phyloP scores from a whole-genome alignment of 2,888 invertebrate species.

The Panopea generosa region DNA sequence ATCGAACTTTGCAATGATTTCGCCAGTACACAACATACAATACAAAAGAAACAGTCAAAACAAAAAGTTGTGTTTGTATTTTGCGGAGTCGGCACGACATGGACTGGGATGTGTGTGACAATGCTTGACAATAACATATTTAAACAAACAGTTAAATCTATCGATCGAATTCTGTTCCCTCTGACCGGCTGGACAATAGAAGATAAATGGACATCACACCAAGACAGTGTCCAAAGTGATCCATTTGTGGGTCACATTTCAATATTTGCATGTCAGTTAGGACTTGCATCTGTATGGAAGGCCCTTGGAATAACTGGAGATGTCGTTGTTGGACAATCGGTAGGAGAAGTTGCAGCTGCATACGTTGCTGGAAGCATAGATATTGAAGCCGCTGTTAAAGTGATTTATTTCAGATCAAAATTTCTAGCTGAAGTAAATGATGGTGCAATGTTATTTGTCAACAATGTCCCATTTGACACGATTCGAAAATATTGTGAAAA shows the following conservation, averaged over 20 bases:
- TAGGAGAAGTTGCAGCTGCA: slow-evolving; percentile 75
- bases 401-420: slow-evolving; percentile 68
- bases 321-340: slow-evolving; percentile 72
- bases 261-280: slow-evolving; percentile 71
- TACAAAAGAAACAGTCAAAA: not conserved
- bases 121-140: slow-evolving; percentile 49
- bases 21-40: not conserved
- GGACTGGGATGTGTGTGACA: slow-evolving; percentile 67
- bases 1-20: not conserved
- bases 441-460: slow-evolving; percentile 68
- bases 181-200: slow-evolving; percentile 40
- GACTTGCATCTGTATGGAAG: slow-evolving; percentile 57
- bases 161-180: slow-evolving; percentile 38
- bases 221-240: slow-evolving; percentile 43
- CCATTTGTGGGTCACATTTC: slow-evolving; percentile 69
- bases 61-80: slow-evolving; percentile 66
- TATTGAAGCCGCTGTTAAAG: slow-evolving; percentile 64
- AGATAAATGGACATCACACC: slow-evolving; percentile 12
- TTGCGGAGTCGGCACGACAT: slow-evolving; percentile 69
- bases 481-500: slow-evolving; percentile 41
- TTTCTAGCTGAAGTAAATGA: slow-evolving; percentile 56
- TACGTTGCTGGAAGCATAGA: slow-evolving; percentile 59
- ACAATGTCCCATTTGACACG: slow-evolving; percentile 46
- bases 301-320: slow-evolving; percentile 63
- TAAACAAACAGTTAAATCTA: slow-evolving; percentile 39